Percentiles rank a stretch among this genome's conserved stretches.
These are phyloP conservation scores for Zosterops borbonicus DNA, from an alignment of 2,113 vertebrate genomes.

Conservation along the genomic window DNA sequence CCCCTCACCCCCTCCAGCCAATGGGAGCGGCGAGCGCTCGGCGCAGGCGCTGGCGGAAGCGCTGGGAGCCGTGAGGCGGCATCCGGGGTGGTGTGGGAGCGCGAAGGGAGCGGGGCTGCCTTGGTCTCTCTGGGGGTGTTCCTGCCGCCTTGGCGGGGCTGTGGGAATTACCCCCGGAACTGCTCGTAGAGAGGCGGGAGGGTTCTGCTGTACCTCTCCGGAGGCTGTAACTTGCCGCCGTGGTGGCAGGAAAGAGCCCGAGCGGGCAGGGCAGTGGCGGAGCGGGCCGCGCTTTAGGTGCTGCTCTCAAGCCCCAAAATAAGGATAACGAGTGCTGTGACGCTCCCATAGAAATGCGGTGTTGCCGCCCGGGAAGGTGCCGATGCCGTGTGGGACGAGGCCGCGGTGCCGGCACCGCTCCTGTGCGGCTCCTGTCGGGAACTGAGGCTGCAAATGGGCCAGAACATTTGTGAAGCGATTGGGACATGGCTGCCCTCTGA, in stretches of 20 bases:
- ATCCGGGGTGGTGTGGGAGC: neutral
- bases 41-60: neutral
- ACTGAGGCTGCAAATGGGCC: too few species aligned
- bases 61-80: accelerated
- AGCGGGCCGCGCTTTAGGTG: neutral
- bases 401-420: accelerated
- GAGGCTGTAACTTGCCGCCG: accelerated
- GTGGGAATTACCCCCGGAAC: accelerated
- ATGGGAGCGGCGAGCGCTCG: neutral
- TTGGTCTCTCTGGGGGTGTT: accelerated
- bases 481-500: accelerated
- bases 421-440: neutral
- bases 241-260: neutral
- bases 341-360: accelerated
- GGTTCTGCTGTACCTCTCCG: accelerated
- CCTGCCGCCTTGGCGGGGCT: too few species aligned
- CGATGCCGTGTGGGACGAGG: accelerated
- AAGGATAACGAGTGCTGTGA: accelerated
- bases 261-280: neutral
- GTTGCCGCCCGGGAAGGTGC: accelerated
- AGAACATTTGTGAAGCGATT: accelerated
- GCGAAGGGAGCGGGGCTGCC: accelerated
- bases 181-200: too few species aligned
- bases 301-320: neutral
- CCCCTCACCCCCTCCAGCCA: neutral